These are phyloP conservation scores for Mohoua ochrocephala DNA, from an alignment of 2,113 vertebrate genomes.

Conservation along the genomic window DNA sequence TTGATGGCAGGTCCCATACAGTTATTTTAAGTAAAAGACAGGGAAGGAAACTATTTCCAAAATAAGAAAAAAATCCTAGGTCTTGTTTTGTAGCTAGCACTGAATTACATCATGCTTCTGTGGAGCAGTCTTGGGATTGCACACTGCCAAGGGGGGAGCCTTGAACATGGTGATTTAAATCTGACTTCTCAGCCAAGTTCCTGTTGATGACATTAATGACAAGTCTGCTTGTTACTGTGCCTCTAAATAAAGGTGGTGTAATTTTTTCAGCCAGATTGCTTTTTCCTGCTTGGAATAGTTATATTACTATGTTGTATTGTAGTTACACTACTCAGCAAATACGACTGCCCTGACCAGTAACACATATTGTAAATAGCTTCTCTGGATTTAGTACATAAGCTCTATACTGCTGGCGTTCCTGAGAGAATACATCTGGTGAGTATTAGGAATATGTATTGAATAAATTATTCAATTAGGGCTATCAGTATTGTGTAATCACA, in stretches of 20 bases:
- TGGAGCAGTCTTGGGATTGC: not conserved
- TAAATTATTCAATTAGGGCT: not conserved
- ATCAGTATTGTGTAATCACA: not conserved
- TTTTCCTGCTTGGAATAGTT: not conserved
- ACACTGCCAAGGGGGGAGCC: not conserved
- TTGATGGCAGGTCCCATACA: not conserved
- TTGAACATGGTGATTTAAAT: not conserved
- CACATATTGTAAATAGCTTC: not conserved
- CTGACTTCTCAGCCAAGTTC: not conserved
- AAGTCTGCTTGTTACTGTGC: not conserved
- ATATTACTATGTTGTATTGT: not conserved
- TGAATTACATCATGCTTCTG: not conserved
- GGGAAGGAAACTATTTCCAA: not conserved
- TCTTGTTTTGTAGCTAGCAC: not conserved
- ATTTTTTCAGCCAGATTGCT: not conserved
- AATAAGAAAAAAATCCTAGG: not conserved
- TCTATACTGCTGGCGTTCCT: not conserved
- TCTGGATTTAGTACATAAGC: not conserved
- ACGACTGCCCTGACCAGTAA: not conserved
- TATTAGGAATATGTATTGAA: not conserved
- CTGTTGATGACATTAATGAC: not conserved
- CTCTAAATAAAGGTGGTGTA: not conserved
- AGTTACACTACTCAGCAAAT: not conserved
- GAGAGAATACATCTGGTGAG: not conserved
- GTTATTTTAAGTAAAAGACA: not conserved